These are phyloP conservation scores for Gymnogyps californianus DNA, from an alignment of 2,113 vertebrate genomes.

Conservation along the genomic window DNA sequence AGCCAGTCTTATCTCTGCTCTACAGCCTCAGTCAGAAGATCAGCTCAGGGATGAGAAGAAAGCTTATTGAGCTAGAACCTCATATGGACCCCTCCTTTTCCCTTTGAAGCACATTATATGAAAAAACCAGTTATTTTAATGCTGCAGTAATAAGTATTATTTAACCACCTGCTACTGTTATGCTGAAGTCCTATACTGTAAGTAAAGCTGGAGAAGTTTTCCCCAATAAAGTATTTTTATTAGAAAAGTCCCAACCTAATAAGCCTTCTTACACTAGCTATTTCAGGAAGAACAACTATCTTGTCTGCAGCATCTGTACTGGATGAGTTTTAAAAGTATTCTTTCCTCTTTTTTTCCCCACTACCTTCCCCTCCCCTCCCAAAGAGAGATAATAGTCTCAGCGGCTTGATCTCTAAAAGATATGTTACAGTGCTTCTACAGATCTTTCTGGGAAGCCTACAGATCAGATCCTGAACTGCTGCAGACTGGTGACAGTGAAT, in stretches of 20 bases:
- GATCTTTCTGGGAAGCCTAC: background rate
- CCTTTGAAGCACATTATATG: background rate
- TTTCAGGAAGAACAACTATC: background rate
- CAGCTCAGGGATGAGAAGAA: background rate
- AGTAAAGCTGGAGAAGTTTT: background rate
- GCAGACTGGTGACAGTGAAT: background rate
- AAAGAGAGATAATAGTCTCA: background rate
- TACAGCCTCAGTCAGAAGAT: background rate
- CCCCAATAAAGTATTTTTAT: background rate
- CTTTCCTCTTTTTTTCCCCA: background rate
- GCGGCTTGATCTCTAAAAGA: background rate
- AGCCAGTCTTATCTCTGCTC: background rate
- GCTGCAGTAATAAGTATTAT: background rate
- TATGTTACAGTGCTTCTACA: background rate
- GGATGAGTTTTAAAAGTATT: background rate
- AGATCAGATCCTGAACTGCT: background rate
- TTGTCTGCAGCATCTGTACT: background rate
- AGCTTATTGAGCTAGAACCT: background rate
- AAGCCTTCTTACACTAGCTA: background rate
- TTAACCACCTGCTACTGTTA: background rate
- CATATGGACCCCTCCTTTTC: background rate
- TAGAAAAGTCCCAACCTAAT: background rate
- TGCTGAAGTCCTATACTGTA: background rate
- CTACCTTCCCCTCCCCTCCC: accelerated
- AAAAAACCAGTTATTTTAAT: background rate